phyloP scores from a whole-genome alignment of 1,140 invertebrate genomes.

The Telenomus remus region DNA sequence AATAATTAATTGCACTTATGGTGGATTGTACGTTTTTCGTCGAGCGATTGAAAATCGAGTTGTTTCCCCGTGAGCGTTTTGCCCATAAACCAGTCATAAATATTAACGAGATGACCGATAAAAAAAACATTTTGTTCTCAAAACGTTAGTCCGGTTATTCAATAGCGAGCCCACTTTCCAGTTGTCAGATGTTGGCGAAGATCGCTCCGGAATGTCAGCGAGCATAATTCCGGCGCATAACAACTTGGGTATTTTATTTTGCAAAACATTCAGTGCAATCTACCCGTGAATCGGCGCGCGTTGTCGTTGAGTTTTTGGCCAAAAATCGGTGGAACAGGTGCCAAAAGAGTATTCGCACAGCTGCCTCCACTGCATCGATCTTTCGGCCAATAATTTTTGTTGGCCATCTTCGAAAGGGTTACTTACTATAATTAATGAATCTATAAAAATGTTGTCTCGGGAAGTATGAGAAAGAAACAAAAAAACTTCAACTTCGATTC shows the following conservation, averaged over 20 bases:
- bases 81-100: conserved; percentile 36
- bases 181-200: conserved; percentile 48
- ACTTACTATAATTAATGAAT: background rate
- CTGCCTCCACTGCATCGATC: conserved; percentile 33
- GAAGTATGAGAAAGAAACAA: no score
- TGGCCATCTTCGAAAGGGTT: background rate
- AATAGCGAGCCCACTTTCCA: conserved; percentile 34
- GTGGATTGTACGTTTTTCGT: background rate
- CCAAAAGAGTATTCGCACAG: conserved; percentile 25
- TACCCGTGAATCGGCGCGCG: conserved; percentile 40
- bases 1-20: no score
- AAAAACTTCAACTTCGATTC: no score
- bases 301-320: conserved; percentile 44
- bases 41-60: background rate
- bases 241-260: conserved; percentile 38
- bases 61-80: background rate
- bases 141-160: conserved; percentile 42
- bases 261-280: conserved; percentile 41
- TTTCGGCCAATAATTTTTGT: conserved; percentile 1
- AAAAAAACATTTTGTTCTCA: conserved; percentile 50
- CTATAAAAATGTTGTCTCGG: no score
- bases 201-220: conserved; percentile 32
- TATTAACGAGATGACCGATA: conserved; percentile 50
- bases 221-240: conserved; percentile 43
- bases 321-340: conserved; percentile 62